phyloP scores from a whole-genome alignment of 2,113 vertebrate species.

The Salvelinus alpinus region DNA sequence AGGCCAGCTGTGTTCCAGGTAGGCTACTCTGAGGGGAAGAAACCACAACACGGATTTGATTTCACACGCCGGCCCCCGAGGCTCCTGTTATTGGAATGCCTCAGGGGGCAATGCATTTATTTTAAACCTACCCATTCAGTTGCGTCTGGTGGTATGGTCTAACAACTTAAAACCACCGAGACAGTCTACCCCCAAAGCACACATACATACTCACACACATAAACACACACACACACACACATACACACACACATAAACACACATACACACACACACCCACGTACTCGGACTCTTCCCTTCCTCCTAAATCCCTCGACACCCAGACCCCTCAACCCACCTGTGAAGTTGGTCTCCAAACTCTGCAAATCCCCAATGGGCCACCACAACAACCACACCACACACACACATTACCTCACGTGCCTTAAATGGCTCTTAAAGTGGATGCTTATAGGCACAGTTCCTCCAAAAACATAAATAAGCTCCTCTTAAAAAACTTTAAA shows the following conservation, averaged over 20 bases:
- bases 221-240: not conserved
- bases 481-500: not conserved
- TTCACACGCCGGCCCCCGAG: constrained; percentile 14
- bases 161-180: constrained; percentile 30
- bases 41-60: not conserved
- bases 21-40: too few relatives aligned
- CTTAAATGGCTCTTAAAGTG: not conserved
- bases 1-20: constrained; percentile 30
- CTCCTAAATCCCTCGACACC: not conserved
- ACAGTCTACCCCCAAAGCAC: not conserved
- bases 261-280: constrained; percentile 2
- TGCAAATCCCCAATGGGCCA: not conserved
- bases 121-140: constrained; percentile 49
- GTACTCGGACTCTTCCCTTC: not conserved
- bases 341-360: not conserved
- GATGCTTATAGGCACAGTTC: not conserved
- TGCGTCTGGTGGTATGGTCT: constrained; percentile 54
- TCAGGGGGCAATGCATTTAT: constrained; percentile 38
- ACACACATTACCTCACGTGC: too few relatives aligned
- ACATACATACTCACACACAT: not conserved
- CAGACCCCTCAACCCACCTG: not conserved
- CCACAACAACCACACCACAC: too few relatives aligned
- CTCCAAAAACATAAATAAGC: not conserved
- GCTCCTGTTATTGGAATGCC: constrained; percentile 33
- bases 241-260: not conserved